Percentiles rank a stretch among this genome's conserved stretches.
Conservation (phyloP, 1,140 invertebrate species). For the Cylas formicarius region DNA sequence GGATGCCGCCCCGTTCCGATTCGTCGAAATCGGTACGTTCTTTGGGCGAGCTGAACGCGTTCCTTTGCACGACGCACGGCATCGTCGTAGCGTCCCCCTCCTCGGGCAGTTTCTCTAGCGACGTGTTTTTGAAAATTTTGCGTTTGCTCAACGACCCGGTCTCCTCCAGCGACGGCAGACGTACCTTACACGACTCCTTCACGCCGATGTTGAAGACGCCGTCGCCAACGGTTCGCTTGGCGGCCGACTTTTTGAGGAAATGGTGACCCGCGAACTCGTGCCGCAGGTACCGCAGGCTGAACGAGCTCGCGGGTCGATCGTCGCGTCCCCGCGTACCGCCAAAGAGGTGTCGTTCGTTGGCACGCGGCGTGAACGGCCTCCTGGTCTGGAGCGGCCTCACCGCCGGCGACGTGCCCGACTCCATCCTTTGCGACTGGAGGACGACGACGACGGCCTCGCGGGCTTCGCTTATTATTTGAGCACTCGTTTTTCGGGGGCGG, state of each 20-base stretch:
- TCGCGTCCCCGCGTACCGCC: constrained; percentile 48
- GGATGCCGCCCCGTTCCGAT: constrained; percentile 36
- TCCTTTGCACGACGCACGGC: constrained; percentile 25
- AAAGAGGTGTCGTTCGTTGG: constrained; percentile 64
- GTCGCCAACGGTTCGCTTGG: constrained; percentile 32
- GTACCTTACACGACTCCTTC: constrained; percentile 36
- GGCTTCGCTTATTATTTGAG: constrained; percentile 73
- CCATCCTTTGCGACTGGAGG: constrained; percentile 38
- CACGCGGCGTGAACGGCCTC: constrained; percentile 71
- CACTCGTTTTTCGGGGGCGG: constrained; percentile 53
- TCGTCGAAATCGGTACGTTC: constrained; percentile 35
- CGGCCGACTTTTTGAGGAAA: constrained; percentile 25
- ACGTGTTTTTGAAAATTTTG: constrained; percentile 36
- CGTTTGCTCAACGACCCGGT: constrained; percentile 32
- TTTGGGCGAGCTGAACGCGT: constrained; percentile 41
- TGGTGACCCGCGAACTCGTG: no score
- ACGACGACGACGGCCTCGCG: constrained; percentile 47
- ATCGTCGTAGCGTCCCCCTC: constrained; percentile 23
- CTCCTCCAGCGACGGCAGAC: constrained; percentile 36
- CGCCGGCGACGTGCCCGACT: constrained; percentile 29
- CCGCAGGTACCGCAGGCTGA: constrained; percentile 49
- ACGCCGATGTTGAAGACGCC: constrained; percentile 37
- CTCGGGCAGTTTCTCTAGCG: constrained; percentile 42
- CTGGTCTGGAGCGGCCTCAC: constrained; percentile 55
- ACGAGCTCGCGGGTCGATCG: constrained; percentile 67